Evolutionary conservation across 2,797 vertebrate genomes (phyloP), one percentile per base, ranked within the genome.

Genomic region (Tokudaia tokunoshimensis): DNA sequence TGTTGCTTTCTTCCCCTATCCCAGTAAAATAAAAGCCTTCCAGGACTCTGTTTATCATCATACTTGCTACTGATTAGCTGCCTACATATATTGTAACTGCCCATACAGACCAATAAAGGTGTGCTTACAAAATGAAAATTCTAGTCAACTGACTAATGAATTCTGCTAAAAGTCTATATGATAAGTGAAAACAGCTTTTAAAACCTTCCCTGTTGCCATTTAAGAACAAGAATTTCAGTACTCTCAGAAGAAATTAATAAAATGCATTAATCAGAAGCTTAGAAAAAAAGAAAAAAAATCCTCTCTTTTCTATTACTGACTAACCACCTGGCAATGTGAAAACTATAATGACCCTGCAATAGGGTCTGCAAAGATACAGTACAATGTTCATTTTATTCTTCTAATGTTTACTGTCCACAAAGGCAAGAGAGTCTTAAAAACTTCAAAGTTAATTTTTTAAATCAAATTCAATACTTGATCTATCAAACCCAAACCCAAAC

Each of bases 31-130:
- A n/a, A 44, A 29, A 95, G 96, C 37, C 22, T 91, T 26, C 17
- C 29, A 95, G 94, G 65, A 89, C 85, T 97, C 93, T 96, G 84
- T 98, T 98, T 98, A 98, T 70, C 98, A 97, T 97, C 96, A 92
- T 94, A 95, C 96, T 98, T 97, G 89, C 47, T 97, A 98, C 94
- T 96, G 97, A 98, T 91, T 97, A 98, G 98, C 94, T 96, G 98
- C 93, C 95, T 96, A 84, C 52, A 97, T 61, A 84, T 82, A 89
- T 89, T 97, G 96, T 52, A 52, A 52, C 20, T 70, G 31, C 22
- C 63, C n/a, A 26, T 52, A 97, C 88, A 98, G 93, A 90, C 72
- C 50, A 97, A 97, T 97, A 97, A 95, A 98, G 93, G 97, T 96
- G 22, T n/a, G 72, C 95, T 92, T 96, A 95, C 98, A 97, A 97